Evolutionary conservation across 2,888 invertebrate genomes (phyloP).

Genomic region (Campoletis raptor): DNA sequence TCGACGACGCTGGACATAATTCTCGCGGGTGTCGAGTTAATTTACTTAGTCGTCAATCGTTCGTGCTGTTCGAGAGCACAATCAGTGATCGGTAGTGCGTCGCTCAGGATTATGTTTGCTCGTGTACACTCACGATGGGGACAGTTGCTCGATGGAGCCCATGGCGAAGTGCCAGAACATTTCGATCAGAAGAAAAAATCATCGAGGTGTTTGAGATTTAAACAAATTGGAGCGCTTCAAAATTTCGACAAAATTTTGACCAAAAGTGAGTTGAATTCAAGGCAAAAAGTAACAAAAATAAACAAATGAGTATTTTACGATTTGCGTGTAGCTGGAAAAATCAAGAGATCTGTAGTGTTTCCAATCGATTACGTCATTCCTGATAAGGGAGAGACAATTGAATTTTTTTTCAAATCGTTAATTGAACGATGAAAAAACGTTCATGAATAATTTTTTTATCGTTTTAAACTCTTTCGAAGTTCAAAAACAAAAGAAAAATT

Average conservation of each 20-base stretch:
- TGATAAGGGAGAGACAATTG: slow-evolving; percentile 23
- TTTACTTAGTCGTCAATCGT: slow-evolving; percentile 52
- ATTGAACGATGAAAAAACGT: neutral
- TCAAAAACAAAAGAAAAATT: neutral
- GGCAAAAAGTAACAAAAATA: neutral
- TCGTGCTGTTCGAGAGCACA: slow-evolving; percentile 41
- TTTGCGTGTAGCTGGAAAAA: neutral
- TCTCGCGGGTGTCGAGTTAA: slow-evolving; percentile 26
- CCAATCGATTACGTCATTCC: slow-evolving; percentile 3
- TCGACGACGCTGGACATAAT: neutral
- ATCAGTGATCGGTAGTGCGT: slow-evolving; percentile 63
- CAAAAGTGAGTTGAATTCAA: slow-evolving; percentile 13
- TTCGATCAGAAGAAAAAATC: slow-evolving; percentile 32
- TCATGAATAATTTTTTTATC: neutral
- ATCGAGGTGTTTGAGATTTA: slow-evolving; percentile 29
- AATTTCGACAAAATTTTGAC: neutral
- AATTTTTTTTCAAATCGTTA: neutral
- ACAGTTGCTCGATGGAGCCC: slow-evolving; percentile 65
- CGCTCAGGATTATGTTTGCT: slow-evolving; percentile 56
- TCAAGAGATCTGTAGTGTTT: neutral
- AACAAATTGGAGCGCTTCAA: neutral
- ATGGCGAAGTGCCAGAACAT: slow-evolving; percentile 59
- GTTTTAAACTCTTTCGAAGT: neutral
- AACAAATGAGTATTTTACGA: neutral
- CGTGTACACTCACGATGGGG: slow-evolving; percentile 36